These are phyloP conservation scores for Catostomus latipinnis DNA, from an alignment of 2,797 vertebrate species.

Conservation along the genomic window DNA sequence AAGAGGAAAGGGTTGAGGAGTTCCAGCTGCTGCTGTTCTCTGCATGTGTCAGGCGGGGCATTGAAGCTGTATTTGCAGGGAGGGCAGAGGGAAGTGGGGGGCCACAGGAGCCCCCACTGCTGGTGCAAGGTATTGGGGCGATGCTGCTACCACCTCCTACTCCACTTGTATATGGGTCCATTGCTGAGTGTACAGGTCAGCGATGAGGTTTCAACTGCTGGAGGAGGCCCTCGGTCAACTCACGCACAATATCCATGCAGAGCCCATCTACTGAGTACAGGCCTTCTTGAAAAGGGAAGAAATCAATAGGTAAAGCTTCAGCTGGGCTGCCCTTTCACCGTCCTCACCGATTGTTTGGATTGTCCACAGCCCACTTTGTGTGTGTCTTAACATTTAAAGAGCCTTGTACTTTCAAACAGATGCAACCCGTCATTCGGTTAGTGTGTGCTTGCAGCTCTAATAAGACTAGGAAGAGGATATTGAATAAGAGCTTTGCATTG, in stretches of 20 bases:
- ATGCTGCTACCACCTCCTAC: constrained; percentile 52
- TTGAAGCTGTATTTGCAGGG: constrained; percentile 70
- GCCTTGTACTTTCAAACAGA: constrained; percentile 60
- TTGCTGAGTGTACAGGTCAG: constrained; percentile 72
- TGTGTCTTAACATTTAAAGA: constrained; percentile 60
- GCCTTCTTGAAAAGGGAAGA: constrained; percentile 62
- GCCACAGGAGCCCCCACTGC: constrained; percentile 78
- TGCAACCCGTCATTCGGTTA: neutral
- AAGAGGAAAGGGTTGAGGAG: constrained; percentile 75
- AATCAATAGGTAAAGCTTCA: constrained; percentile 63
- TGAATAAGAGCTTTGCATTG: neutral
- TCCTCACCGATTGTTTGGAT: constrained; percentile 62
- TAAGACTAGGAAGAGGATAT: neutral
- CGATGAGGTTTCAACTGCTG: constrained; percentile 66
- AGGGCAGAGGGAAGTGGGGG: constrained; percentile 73
- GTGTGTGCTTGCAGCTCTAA: neutral
- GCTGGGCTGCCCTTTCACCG: constrained; percentile 63
- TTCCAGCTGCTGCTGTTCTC: constrained; percentile 82
- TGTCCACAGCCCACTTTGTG: constrained; percentile 37
- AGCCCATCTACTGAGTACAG: constrained; percentile 74
- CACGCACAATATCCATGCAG: constrained; percentile 76
- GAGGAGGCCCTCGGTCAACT: constrained; percentile 75
- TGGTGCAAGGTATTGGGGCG: constrained; percentile 76
- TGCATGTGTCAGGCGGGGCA: constrained; percentile 67
- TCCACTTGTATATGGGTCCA: constrained; percentile 78